Percentiles rank a stretch among this genome's conserved stretches.
Evolutionary conservation across 2,888 invertebrate species (phyloP).

Genomic region (Gortyna flavago): DNA sequence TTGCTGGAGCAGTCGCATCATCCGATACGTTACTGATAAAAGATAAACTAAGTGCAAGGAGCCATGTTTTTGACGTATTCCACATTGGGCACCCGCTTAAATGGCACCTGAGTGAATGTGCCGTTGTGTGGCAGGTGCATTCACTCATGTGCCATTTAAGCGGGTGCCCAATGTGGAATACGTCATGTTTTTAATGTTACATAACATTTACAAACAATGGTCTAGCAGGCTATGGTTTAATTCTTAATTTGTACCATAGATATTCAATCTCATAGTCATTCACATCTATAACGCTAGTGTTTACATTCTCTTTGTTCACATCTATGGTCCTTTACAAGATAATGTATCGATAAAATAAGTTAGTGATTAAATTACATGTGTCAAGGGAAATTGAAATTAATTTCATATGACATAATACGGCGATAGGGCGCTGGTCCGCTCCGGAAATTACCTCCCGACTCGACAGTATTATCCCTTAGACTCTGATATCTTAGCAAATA

Average conservation of each 20-base stretch:
- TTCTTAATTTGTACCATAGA: not conserved
- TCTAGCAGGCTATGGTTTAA: not conserved
- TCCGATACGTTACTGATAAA: constrained; percentile 34
- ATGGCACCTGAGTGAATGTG: too few species aligned
- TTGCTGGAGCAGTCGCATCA: constrained; percentile 32
- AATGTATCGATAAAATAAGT: constrained; percentile 29
- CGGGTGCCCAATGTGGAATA: too few species aligned
- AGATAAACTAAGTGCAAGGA: constrained; percentile 38
- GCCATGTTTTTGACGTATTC: too few species aligned
- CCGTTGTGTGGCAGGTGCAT: too few species aligned
- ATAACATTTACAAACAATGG: constrained; percentile 7
- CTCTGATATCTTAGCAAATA: constrained; percentile 33
- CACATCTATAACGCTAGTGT: too few species aligned
- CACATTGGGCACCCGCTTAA: too few species aligned
- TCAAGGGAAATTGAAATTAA: constrained; percentile 49
- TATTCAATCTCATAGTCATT: not conserved
- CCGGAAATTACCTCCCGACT: constrained; percentile 58
- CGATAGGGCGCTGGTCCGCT: constrained; percentile 41
- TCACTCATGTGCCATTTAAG: too few species aligned
- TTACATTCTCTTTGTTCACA: too few species aligned
- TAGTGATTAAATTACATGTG: constrained; percentile 40
- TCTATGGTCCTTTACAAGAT: constrained; percentile 2
- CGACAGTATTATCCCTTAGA: constrained; percentile 41
- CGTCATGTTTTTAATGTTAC: constrained; percentile 6
- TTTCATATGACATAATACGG: constrained; percentile 47